phyloP scores from a whole-genome alignment of 2,113 vertebrate genomes.

The Azemiops feae region DNA sequence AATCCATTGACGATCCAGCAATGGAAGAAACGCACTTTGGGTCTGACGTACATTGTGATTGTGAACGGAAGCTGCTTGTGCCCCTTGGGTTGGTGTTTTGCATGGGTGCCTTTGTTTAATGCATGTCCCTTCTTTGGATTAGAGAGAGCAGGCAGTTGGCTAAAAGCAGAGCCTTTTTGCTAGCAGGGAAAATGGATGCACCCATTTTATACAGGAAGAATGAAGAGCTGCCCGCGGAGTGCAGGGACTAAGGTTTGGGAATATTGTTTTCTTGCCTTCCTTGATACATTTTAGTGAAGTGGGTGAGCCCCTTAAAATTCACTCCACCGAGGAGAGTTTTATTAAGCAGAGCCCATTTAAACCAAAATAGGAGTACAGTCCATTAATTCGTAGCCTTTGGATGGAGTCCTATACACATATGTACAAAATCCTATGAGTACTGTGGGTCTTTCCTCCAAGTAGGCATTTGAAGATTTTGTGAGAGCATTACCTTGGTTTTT shows the following conservation, averaged over 20 bases:
- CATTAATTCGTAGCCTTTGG: not conserved
- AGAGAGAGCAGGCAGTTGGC: not conserved
- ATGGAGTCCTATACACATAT: not conserved
- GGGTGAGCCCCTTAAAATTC: not conserved
- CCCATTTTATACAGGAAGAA: not conserved
- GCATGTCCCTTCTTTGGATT: not conserved
- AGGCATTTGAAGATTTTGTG: not conserved
- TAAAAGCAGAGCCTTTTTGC: not conserved
- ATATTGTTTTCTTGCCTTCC: not conserved
- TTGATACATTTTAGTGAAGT: not conserved
- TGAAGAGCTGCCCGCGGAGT: not conserved
- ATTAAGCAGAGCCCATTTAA: not conserved
- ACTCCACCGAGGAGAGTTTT: not conserved
- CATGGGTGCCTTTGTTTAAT: conserved; percentile 6
- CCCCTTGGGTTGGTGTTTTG: not conserved
- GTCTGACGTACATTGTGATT: not conserved
- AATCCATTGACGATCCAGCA: not conserved
- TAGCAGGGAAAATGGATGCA: not conserved
- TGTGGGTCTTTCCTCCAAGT: not conserved
- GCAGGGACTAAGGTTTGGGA: not conserved
- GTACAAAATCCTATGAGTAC: not conserved
- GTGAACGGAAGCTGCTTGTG: not conserved
- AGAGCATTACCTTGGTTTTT: not conserved
- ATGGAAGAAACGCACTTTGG: not conserved
- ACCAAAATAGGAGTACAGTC: not conserved